Evolutionary conservation across 2,113 vertebrate genomes (phyloP).

Genomic region (Caracal caracal): DNA sequence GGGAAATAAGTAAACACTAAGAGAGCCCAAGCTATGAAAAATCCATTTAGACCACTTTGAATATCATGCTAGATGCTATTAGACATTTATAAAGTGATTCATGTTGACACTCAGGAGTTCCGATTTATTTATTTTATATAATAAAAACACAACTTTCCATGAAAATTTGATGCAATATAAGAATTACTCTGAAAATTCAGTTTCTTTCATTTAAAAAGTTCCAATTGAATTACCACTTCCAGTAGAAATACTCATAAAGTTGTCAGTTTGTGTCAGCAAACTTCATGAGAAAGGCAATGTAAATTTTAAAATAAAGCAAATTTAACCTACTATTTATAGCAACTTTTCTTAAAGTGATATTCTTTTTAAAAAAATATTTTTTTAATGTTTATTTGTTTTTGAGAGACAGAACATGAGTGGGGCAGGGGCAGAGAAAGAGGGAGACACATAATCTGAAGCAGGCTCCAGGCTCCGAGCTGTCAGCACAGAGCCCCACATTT

Average conservation of each 20-base stretch:
- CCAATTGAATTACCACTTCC: conserved; percentile 31
- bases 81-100: conserved; percentile 63
- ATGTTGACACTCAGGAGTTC: background rate
- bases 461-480: too few species aligned
- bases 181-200: conserved; percentile 46
- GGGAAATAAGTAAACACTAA: conserved; percentile 52
- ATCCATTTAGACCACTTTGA: conserved; percentile 48
- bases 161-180: conserved; percentile 56
- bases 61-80: conserved; percentile 52
- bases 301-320: conserved; percentile 11
- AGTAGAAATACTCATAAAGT: conserved; percentile 18
- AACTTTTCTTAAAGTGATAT: background rate
- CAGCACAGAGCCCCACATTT: too few species aligned
- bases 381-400: too few species aligned
- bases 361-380: background rate
- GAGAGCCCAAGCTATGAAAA: background rate
- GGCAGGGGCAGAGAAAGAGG: too few species aligned
- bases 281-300: background rate
- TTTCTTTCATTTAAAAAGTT: conserved; percentile 60
- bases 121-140: background rate
- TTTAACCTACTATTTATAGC: background rate
- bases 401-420: too few species aligned
- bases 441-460: too few species aligned
- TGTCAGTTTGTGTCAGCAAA: conserved; percentile 38
- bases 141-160: conserved; percentile 44